Conservation (phyloP, 2,113 vertebrate species). For the Paracanthobrama guichenoti region DNA sequence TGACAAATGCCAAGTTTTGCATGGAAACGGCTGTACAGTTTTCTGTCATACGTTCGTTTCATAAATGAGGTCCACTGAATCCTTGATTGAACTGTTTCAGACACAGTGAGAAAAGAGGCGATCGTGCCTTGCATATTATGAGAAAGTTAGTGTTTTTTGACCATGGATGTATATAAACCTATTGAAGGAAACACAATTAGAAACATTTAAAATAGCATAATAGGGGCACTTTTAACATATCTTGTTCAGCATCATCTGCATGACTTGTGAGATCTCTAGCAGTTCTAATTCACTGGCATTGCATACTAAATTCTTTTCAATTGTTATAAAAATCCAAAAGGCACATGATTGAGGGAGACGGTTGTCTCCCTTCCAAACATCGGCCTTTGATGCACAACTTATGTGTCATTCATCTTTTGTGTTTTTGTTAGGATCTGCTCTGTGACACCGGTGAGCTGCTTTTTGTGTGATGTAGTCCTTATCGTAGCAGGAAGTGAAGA, state of each 20-base stretch:
- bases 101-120: too few species aligned
- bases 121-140: too few species aligned
- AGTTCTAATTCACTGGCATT: background rate
- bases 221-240: too few species aligned
- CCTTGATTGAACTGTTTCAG: too few species aligned
- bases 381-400: background rate
- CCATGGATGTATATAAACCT: too few species aligned
- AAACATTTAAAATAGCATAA: too few species aligned
- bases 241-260: constrained; percentile 1
- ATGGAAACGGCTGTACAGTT: too few species aligned
- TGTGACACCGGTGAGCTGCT: background rate
- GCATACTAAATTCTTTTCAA: background rate
- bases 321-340: background rate
- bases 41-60: too few species aligned
- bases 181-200: too few species aligned
- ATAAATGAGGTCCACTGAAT: too few species aligned
- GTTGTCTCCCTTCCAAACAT: background rate
- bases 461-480: constrained; percentile 15
- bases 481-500: constrained; percentile 15
- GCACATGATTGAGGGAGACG: background rate
- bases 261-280: background rate
- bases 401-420: constrained; percentile 1
- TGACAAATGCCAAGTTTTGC: too few species aligned
- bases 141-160: too few species aligned
- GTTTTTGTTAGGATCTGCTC: constrained; percentile 10